Evolutionary conservation across 1,140 invertebrate genomes (phyloP), one percentile per base, ranked within the genome.

Genomic region (Nasonia longicornis): DNA sequence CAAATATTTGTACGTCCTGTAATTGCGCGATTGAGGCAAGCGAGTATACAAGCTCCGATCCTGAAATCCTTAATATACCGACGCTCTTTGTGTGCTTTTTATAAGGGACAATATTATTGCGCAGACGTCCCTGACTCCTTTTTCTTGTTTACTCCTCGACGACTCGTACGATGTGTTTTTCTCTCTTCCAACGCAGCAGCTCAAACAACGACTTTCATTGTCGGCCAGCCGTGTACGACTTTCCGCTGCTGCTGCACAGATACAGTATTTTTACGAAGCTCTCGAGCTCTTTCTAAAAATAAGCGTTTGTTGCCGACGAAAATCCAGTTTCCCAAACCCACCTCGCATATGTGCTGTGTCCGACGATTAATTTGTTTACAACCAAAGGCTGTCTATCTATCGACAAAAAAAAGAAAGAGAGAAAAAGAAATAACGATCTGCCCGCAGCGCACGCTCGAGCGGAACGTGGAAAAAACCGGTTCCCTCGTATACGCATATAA

Each of bases 391-490:
- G 12, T 52, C 48, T 14, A 52, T 52, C 12, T 4, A n/a, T 16
- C 20, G 52, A 7, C 52, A 58, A n/a, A n/a, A n/a, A 52, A 52
- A 52, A 22, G 26, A 52, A 52, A 52, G 4, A 52, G 16, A 52
- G 8, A 48, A 14, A 48, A 48, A 48, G 10, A 52, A 58, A 10
- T 38, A 38, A 38, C 35, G 7, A 42, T 42, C 52, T 58, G 20
- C 16, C 64, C 10, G 64, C 10, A 29, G 22, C 22, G 64, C 16
- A 22, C 64, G 16, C 3, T 52, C 16, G 29, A 70, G 67, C 29
- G 67, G 67, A 70, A 70, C 67, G 14, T 38, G 69, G 35, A 71
- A n/a, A 29, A 71, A 71, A 71, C 69, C 69, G 69, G 69, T 71
- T 71, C 20, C 10, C 66, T 58, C 52, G 12, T n/a, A 7, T 20